Conservation (phyloP, 2,888 invertebrate species). For the Merodon equestris region DNA sequence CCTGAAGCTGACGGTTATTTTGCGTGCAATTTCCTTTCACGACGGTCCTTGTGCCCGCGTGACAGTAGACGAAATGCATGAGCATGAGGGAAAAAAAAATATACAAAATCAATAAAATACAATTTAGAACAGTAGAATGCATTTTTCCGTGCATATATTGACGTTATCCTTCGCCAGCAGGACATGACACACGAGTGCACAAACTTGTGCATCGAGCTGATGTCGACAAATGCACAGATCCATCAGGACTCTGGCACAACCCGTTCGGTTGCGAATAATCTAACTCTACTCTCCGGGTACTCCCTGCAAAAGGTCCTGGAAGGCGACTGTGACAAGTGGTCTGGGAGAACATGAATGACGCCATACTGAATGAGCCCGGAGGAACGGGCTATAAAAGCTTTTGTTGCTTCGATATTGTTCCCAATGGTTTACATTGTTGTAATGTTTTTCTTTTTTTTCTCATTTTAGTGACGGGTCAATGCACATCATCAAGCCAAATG, state of each 20-base stretch:
- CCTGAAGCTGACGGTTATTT: slow-evolving; percentile 38
- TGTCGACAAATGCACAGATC: slow-evolving; percentile 35
- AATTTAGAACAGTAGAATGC: slow-evolving; percentile 61
- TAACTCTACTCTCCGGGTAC: neutral
- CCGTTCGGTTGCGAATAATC: slow-evolving; percentile 21
- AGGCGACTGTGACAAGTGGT: slow-evolving; percentile 55
- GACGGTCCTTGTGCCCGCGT: slow-evolving; percentile 11
- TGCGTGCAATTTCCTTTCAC: slow-evolving; percentile 50
- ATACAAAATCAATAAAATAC: slow-evolving; percentile 62
- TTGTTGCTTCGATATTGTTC: slow-evolving; percentile 48
- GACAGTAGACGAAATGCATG: slow-evolving; percentile 14
- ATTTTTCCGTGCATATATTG: slow-evolving; percentile 20
- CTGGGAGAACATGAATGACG: slow-evolving; percentile 45
- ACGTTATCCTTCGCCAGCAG: too few species aligned
- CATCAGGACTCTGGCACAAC: slow-evolving; percentile 24
- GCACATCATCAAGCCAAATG: slow-evolving; percentile 79
- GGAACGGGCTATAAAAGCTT: slow-evolving; percentile 42
- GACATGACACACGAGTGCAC: too few species aligned
- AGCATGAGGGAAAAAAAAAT: too few species aligned
- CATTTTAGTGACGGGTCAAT: slow-evolving; percentile 78
- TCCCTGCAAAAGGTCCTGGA: too few species aligned
- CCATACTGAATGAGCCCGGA: neutral
- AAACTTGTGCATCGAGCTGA: neutral
- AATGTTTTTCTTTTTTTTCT: slow-evolving; percentile 57
- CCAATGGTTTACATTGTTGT: slow-evolving; percentile 52